Evolutionary conservation across 2,888 invertebrate species (phyloP), one percentile per base, ranked within the genome.

Genomic region (Hydroisotoma schaefferi): DNA sequence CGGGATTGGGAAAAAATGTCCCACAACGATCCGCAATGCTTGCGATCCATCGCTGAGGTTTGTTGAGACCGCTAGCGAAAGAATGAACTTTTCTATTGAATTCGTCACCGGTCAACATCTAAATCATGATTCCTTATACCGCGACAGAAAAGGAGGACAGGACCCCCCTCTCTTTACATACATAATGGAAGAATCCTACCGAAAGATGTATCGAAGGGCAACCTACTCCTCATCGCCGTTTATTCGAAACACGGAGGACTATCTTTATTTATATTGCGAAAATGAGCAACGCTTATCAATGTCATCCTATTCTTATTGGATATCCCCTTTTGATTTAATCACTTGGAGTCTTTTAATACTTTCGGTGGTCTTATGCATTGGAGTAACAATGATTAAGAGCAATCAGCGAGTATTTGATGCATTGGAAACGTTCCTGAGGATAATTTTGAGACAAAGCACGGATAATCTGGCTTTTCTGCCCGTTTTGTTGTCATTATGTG

Each of bases 181-280:
- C 33, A 33, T 33, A 15, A 10, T 15, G 15, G 33, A 10, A 8
- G 33, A 33, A 8, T 10, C 33, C 15, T 33, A 33, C 15, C 33
- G 15, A 33, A 33, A 10, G 8, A 15, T 10, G 8, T 22, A 25
- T 8, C 6, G 46, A 46, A 3, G 20, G 5, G 12, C 12, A 12
- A 18, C 25, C 4, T 22, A 6, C 4, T 25, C 23, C 4, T 46
- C 46, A 22, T 8, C n/a, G 12, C 5, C 46, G 5, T 46, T 25
- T 46, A 46, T 46, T 46, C 46, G 46, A 20, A 25, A 46, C n/a
- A 46, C 46, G 12, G 46, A 46, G 15, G 25, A 46, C 3, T 46
- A 46, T 26, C 4, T 25, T 15, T 10, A 22, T 6, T 25, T 46
- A 6, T 46, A 46, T 26, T 46, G 46, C 22, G 46, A 46, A 26